Evolutionary conservation across 2,113 vertebrate genomes (phyloP), one percentile per base, ranked within the genome.

Genomic region (Gymnorhina tibicen): DNA sequence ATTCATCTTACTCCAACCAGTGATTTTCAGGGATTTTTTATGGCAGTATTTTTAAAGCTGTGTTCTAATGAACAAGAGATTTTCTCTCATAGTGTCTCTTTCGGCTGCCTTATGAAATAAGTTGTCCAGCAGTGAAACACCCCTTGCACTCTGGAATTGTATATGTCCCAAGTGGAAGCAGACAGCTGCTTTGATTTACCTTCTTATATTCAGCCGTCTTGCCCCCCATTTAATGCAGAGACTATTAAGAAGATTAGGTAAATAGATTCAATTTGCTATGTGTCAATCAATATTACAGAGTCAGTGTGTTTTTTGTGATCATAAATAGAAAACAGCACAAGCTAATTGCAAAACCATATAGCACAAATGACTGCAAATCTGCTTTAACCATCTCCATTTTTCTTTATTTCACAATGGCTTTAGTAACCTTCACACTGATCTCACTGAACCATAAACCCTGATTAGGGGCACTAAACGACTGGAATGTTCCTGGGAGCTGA

Each of bases 61-160:
- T 86, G 85, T 84, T 58, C 44, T 89, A 96, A 88, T 37, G 60
- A 97, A 91, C 28, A 86, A 67, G 33, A 81, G 20, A 89, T 90
- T 96, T 94, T 59, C 17, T 85, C 67, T 89, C 37, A 77, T 90
- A 87, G 64, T 28, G 27, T 27, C 63, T 92, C 44, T 41, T 83
- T 84, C 67, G 35, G 23, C 18, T 95, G 41, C 26, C 56, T 91
- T 70, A 49, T 69, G 63, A 95, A 92, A 75, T 66, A 88, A 67
- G 17, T 22, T 70, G 33, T 75, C 69, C 41, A 85, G 23, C 30
- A 49, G 21, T 75, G n/a, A 93, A 94, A 77, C 49, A 11, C 30
- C 30, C 60, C n/a, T 93, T 84, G 37, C 52, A 77, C 27, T 22
- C n/a, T 66, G 66, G 77, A 93, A 64, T 94, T 90, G 83, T 47